A percentile compares a stretch with the other conserved stretches of the same genome.
phyloP scores from a whole-genome alignment of 1,140 invertebrate species.

The Lucilia cuprina region DNA sequence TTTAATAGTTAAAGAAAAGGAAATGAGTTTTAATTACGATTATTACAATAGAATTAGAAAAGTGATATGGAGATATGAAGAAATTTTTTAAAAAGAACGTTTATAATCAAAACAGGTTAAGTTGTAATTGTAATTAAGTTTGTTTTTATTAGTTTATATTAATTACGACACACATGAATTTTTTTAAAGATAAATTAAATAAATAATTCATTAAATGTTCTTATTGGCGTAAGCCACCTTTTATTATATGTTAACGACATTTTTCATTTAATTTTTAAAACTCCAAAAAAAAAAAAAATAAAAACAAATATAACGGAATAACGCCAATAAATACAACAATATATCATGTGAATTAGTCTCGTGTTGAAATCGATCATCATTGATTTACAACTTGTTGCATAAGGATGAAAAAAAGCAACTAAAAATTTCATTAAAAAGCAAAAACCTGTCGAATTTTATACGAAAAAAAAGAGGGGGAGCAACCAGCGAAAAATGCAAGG shows the following conservation, averaged over 20 bases:
- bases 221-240: neutral
- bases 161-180: too few species aligned
- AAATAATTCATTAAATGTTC: neutral
- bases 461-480: neutral
- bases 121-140: neutral
- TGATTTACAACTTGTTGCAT: conserved; percentile 32
- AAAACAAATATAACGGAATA: neutral
- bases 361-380: conserved; percentile 32
- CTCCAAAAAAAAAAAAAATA: conserved; percentile 3
- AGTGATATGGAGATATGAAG: too few species aligned
- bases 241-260: neutral
- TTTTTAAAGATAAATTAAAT: too few species aligned
- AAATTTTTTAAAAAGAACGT: too few species aligned
- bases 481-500: neutral
- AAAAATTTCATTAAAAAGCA: neutral
- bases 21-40: neutral
- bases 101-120: neutral
- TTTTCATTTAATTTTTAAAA: too few species aligned
- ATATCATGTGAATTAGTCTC: conserved; percentile 34
- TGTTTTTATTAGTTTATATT: too few species aligned
- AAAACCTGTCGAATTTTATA: conserved; percentile 31
- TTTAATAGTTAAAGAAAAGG: neutral
- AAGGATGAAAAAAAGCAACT: too few species aligned
- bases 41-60: too few species aligned
- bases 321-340: neutral